Conservation (phyloP, 2,113 vertebrate species). For the Rutilus rutilus region DNA sequence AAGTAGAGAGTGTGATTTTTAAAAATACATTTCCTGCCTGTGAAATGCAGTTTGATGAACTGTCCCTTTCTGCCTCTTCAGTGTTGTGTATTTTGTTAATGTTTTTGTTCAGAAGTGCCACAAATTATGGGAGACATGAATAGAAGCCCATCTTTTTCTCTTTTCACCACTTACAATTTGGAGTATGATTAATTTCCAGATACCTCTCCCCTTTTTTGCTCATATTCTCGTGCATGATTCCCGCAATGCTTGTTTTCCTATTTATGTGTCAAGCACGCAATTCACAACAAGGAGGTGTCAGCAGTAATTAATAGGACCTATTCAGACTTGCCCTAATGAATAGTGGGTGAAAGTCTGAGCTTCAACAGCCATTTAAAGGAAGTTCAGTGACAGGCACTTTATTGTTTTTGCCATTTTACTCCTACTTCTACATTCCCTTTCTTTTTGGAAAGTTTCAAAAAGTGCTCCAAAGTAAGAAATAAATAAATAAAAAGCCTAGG, state of each 20-base stretch:
- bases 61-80: constrained; percentile 25
- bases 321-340: constrained; percentile 41
- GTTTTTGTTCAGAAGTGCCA: constrained; percentile 45
- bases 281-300: constrained; percentile 50
- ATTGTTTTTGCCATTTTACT: constrained; percentile 10
- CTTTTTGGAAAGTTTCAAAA: constrained; percentile 12
- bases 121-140: constrained; percentile 49
- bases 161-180: constrained; percentile 62
- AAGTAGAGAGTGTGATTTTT: constrained; percentile 29
- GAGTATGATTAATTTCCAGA: constrained; percentile 73
- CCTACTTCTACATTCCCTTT: neutral
- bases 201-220: constrained; percentile 53
- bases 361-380: constrained; percentile 34
- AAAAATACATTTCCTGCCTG: constrained; percentile 55
- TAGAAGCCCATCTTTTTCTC: constrained; percentile 61
- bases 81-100: constrained; percentile 50
- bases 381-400: constrained; percentile 7
- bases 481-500: neutral
- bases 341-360: neutral
- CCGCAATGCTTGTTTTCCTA: constrained; percentile 40
- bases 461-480: neutral
- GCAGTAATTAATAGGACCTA: constrained; percentile 59
- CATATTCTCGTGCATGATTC: constrained; percentile 41
- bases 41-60: constrained; percentile 51
- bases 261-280: constrained; percentile 54